phyloP scores from a whole-genome alignment of 2,888 invertebrate genomes.

The Acronicta aceris region DNA sequence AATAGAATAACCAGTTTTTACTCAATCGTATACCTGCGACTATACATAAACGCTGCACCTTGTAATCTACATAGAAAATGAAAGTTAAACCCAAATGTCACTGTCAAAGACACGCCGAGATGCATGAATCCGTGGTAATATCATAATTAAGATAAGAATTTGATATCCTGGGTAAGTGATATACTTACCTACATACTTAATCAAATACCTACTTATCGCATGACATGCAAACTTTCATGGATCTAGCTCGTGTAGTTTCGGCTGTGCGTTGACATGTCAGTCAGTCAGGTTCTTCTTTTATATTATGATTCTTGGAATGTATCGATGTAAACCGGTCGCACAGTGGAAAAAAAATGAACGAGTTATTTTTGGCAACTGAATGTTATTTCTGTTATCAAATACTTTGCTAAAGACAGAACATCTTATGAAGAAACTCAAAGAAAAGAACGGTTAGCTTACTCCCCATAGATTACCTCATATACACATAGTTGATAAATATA shows the following conservation, averaged over 20 bases:
- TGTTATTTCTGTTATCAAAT: background rate
- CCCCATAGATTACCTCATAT: no score
- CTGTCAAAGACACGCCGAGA: conserved; percentile 16
- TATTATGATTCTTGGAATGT: no score
- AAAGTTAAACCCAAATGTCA: conserved; percentile 30
- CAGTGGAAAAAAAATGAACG: conserved; percentile 4
- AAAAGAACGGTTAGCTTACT: no score
- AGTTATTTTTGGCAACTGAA: conserved; percentile 34
- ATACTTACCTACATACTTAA: conserved; percentile 29
- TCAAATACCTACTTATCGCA: conserved; percentile 17
- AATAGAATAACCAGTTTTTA: no score
- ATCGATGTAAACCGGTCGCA: conserved; percentile 22
- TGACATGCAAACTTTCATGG: no score
- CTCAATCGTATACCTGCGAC: no score
- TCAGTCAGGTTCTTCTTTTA: no score
- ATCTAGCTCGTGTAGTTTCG: no score
- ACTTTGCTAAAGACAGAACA: background rate
- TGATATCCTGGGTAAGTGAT: conserved; percentile 4
- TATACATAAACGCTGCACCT: background rate
- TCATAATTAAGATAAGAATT: conserved; percentile 27
- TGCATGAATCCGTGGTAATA: conserved; percentile 4
- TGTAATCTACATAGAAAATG: background rate
- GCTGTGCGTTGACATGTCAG: no score
- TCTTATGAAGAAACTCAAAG: background rate
- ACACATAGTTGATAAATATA: conserved; percentile 4